phyloP scores from a whole-genome alignment of 2,113 vertebrate genomes.

The Origma solitaria region DNA sequence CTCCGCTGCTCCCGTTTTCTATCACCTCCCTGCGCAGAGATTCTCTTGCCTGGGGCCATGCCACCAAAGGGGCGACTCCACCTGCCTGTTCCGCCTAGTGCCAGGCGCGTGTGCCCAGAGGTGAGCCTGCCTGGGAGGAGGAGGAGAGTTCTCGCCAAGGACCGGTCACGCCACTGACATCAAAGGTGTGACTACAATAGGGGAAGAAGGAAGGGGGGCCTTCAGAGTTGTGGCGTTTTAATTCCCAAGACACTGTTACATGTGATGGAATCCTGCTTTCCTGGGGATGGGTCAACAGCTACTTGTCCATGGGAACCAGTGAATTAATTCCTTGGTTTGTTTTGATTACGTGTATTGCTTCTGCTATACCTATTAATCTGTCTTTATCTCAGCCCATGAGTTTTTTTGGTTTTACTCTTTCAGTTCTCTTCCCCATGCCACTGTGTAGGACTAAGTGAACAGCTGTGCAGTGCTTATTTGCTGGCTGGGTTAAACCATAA shows the following conservation, averaged over 20 bases:
- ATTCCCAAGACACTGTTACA: not conserved
- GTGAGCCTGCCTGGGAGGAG: too few species aligned
- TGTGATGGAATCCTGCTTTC: not conserved
- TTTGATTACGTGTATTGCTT: not conserved
- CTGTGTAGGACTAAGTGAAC: rapidly evolving
- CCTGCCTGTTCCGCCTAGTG: too few species aligned
- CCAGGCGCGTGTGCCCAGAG: too few species aligned
- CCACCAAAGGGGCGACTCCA: too few species aligned
- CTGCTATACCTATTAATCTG: not conserved
- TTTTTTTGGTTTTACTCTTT: not conserved
- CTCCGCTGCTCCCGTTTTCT: too few species aligned
- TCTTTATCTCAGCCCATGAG: not conserved
- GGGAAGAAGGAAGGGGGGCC: too few species aligned
- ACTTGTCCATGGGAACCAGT: not conserved
- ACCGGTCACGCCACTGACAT: too few species aligned
- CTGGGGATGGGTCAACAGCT: not conserved
- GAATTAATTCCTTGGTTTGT: not conserved
- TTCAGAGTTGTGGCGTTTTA: not conserved
- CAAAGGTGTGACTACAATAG: too few species aligned
- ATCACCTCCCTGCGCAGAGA: too few species aligned
- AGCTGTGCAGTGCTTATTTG: not conserved
- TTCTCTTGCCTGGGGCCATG: too few species aligned
- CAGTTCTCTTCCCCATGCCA: not conserved
- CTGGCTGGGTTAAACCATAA: not conserved
- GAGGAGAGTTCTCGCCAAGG: too few species aligned